Percentiles rank a stretch among this genome's conserved stretches.
These are phyloP conservation scores for Drosophila guanche DNA, from an alignment of 1,140 invertebrate genomes.

Conservation along the genomic window DNA sequence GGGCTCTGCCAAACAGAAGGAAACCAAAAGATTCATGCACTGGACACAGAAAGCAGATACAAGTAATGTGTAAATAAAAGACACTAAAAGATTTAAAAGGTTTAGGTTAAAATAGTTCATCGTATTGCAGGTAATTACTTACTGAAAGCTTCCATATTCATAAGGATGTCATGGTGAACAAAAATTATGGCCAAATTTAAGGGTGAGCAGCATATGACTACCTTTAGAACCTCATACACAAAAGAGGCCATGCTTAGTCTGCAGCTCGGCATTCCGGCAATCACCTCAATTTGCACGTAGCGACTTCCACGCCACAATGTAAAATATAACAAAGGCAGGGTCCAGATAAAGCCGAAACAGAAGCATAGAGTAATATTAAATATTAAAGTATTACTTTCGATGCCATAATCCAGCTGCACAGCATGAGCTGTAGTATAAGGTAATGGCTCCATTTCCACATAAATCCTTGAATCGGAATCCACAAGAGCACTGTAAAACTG, in stretches of 20 bases:
- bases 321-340: slow-evolving; percentile 37
- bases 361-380: slow-evolving; percentile 11
- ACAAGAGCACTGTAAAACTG: slow-evolving; percentile 31
- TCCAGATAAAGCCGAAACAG: slow-evolving; percentile 49
- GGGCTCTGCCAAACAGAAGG: slow-evolving; percentile 4
- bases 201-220: slow-evolving; percentile 4
- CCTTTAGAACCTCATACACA: slow-evolving; percentile 30
- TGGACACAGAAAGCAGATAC: slow-evolving; percentile 21
- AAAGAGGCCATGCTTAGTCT: slow-evolving; percentile 22
- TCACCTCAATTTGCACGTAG: slow-evolving; percentile 45
- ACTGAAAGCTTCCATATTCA: slow-evolving; percentile 20
- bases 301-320: slow-evolving; percentile 1
- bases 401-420: not conserved
- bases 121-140: slow-evolving; percentile 2
- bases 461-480: slow-evolving; percentile 17
- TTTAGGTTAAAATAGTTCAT: not conserved
- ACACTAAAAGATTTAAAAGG: not conserved
- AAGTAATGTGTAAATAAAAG: slow-evolving; percentile 15
- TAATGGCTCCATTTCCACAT: slow-evolving; percentile 30
- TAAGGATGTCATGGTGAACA: slow-evolving; percentile 11
- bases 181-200: slow-evolving; percentile 17
- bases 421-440: slow-evolving; percentile 34
- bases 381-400: slow-evolving; percentile 2
- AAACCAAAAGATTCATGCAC: slow-evolving; percentile 35
- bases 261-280: slow-evolving; percentile 42